Percentiles rank a stretch among this genome's conserved stretches.
These are phyloP conservation scores for Drosophila truncata DNA, from an alignment of 1,140 invertebrate genomes.

Conservation along the genomic window DNA sequence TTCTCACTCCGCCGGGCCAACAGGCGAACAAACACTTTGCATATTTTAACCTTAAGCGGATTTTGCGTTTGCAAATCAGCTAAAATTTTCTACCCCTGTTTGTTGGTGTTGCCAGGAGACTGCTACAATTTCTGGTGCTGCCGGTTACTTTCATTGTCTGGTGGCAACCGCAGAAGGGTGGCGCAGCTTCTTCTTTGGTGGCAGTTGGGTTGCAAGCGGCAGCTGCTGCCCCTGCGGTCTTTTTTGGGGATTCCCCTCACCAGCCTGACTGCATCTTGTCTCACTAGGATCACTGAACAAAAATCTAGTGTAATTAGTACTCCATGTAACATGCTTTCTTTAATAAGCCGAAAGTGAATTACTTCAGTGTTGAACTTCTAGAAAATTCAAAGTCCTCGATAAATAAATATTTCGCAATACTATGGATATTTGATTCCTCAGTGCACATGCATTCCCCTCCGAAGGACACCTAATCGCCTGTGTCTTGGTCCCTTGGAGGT, in stretches of 20 bases:
- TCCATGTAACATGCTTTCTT: background rate
- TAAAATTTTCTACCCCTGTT: constrained; percentile 30
- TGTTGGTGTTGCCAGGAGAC: constrained; percentile 8
- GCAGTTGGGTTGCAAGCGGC: constrained; percentile 25
- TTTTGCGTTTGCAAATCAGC: constrained; percentile 66
- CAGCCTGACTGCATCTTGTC: background rate
- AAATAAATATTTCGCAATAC: background rate
- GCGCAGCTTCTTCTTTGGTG: constrained; percentile 16
- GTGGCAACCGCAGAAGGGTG: constrained; percentile 33
- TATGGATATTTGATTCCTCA: background rate
- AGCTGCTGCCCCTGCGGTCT: constrained; percentile 22
- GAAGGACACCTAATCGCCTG: constrained; percentile 32
- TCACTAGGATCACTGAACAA: background rate
- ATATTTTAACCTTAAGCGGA: constrained; percentile 63
- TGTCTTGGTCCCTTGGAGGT: constrained; percentile 24
- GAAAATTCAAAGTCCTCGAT: background rate
- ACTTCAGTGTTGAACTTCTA: background rate
- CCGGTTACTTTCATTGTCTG: constrained; percentile 36
- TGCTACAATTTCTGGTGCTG: constrained; percentile 8
- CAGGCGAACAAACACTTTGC: constrained; percentile 55
- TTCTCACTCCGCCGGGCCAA: constrained; percentile 33
- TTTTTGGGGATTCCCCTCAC: background rate
- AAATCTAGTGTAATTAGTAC: background rate
- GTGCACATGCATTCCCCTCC: constrained; percentile 1
- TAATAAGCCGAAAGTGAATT: background rate